Percentiles rank a stretch among this genome's conserved stretches.
These are phyloP conservation scores for Monopterus albus DNA, from an alignment of 2,113 vertebrate genomes.

Conservation along the genomic window DNA sequence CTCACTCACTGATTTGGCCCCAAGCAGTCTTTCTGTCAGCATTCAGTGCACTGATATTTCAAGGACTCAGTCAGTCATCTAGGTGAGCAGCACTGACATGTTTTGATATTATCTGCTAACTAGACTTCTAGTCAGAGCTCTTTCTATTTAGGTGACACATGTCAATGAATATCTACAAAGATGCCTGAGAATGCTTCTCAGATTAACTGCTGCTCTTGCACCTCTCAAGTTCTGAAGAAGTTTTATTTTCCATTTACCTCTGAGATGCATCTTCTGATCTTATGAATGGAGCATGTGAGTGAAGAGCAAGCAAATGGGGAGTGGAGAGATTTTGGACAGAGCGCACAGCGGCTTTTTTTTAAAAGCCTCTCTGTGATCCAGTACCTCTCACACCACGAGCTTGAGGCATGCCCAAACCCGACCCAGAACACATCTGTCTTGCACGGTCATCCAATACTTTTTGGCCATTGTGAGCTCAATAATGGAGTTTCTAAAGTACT, in stretches of 20 bases:
- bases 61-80: conserved; percentile 30
- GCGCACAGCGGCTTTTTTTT: too few species aligned
- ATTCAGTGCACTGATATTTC: conserved; percentile 44
- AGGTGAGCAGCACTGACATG: conserved; percentile 10
- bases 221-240: neutral
- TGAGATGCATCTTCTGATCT: neutral
- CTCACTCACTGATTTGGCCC: conserved; percentile 4
- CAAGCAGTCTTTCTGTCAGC: conserved; percentile 21
- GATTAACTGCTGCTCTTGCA: conserved; percentile 31
- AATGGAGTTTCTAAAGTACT: too few species aligned
- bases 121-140: conserved; percentile 38
- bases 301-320: neutral
- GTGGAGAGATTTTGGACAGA: too few species aligned
- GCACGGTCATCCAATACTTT: too few species aligned
- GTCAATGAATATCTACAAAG: conserved; percentile 54
- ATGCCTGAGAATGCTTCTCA: conserved; percentile 18
- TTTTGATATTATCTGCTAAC: conserved; percentile 47
- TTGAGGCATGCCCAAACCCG: too few species aligned
- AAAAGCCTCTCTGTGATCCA: too few species aligned
- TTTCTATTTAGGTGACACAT: conserved; percentile 33
- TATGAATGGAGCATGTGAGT: conserved; percentile 21
- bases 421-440: too few species aligned
- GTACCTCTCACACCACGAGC: too few species aligned
- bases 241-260: neutral
- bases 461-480: too few species aligned